Evolutionary conservation across 2,888 invertebrate genomes (phyloP).

Genomic region (Pristionchus mayeri): DNA sequence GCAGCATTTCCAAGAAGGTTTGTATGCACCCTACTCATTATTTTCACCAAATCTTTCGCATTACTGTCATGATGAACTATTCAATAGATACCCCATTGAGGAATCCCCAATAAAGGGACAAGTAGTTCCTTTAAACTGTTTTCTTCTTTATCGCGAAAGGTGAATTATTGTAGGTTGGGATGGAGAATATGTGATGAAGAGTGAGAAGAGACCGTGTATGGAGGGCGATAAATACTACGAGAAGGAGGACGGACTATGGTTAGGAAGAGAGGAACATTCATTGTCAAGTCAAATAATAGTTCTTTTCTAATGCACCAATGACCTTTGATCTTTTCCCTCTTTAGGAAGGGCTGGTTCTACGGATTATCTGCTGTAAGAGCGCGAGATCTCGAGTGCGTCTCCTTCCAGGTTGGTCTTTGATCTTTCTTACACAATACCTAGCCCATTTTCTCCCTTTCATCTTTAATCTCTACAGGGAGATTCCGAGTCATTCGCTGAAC

Average conservation of each 20-base stretch:
- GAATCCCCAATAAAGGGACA: no score
- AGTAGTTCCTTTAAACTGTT: no score
- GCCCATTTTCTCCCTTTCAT: neutral
- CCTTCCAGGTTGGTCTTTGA: slow-evolving; percentile 83
- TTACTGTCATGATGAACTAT: no score
- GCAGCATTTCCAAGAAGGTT: slow-evolving; percentile 86
- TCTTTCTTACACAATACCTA: slow-evolving; percentile 46
- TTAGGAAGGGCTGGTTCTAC: slow-evolving; percentile 82
- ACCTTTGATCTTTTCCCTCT: slow-evolving; percentile 14
- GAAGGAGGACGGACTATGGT: slow-evolving; percentile 66
- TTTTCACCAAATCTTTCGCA: no score
- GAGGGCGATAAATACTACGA: slow-evolving; percentile 73
- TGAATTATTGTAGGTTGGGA: slow-evolving; percentile 81
- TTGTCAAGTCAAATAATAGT: no score
- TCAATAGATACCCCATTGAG: no score
- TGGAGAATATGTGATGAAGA: slow-evolving; percentile 86
- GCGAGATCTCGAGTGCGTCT: slow-evolving; percentile 84
- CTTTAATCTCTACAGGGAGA: slow-evolving; percentile 68
- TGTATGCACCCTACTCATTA: no score
- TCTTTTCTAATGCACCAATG: neutral
- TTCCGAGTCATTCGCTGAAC: slow-evolving; percentile 63
- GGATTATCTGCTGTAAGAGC: slow-evolving; percentile 84
- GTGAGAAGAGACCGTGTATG: slow-evolving; percentile 78
- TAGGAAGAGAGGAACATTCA: no score
- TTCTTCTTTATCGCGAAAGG: no score